These are phyloP conservation scores for Labeo catla DNA, from an alignment of 2,113 vertebrate genomes.

Conservation along the genomic window DNA sequence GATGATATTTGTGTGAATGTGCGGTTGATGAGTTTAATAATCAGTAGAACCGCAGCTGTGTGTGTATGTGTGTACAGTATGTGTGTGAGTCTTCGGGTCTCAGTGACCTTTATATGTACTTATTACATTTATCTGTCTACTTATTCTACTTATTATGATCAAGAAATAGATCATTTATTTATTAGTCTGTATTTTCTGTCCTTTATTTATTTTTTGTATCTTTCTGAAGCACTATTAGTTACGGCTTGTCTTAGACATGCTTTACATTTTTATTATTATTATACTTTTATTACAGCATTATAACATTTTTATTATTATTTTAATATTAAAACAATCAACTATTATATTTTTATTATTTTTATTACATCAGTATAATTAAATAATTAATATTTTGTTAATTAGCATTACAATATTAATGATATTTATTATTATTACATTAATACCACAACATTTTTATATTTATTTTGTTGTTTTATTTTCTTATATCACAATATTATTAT, in stretches of 20 bases:
- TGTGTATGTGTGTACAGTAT: neutral
- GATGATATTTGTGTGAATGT: neutral
- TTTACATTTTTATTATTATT: neutral
- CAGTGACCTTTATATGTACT: conserved; percentile 2
- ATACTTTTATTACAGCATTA: neutral
- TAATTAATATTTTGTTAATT: neutral
- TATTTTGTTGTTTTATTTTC: neutral
- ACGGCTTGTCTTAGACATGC: neutral
- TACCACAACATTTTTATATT: neutral
- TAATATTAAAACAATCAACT: neutral
- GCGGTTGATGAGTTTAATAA: neutral
- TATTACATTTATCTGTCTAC: neutral
- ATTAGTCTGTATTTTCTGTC: neutral
- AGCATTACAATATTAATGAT: neutral
- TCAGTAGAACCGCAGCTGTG: neutral
- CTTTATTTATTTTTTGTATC: neutral
- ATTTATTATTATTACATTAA: neutral
- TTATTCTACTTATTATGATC: neutral
- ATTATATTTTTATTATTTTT: neutral
- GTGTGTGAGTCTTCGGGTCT: neutral
- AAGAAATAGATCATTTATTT: neutral
- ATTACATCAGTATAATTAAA: neutral
- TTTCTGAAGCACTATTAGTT: too few relatives aligned
- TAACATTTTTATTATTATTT: neutral
- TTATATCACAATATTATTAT: neutral